A percentile compares a stretch with the other conserved stretches of the same genome.
Evolutionary conservation across 2,797 vertebrate species (phyloP).

Genomic region (Meriones psammophilus): DNA sequence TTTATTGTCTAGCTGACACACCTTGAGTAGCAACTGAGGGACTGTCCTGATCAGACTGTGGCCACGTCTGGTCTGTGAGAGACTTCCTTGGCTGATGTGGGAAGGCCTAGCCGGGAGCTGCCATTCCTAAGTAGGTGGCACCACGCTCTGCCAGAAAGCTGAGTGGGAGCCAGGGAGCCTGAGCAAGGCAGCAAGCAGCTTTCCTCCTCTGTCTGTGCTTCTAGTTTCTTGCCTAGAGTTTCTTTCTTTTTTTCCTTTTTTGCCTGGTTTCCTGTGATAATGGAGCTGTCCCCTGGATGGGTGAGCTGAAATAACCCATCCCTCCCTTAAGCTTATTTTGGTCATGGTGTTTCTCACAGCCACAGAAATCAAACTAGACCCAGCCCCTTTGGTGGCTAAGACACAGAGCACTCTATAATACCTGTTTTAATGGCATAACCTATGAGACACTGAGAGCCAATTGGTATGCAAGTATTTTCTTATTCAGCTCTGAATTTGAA

Average conservation of each 20-base stretch:
- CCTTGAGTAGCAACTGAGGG: neutral
- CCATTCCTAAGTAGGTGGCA: neutral
- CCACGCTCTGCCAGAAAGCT: neutral
- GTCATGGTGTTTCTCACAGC: neutral
- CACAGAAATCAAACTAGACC: neutral
- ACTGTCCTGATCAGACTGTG: neutral
- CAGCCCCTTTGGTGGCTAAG: neutral
- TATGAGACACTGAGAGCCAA: neutral
- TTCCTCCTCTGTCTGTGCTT: neutral
- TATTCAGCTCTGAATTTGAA: neutral
- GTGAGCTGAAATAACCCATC: neutral
- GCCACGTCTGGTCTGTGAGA: neutral
- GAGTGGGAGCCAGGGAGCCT: too few species aligned
- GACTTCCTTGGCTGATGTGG: neutral
- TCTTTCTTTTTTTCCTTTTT: too few species aligned
- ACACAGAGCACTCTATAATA: neutral
- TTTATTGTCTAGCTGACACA: too few species aligned
- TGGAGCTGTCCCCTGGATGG: neutral
- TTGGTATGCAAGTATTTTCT: neutral
- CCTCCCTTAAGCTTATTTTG: neutral
- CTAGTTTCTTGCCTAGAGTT: neutral
- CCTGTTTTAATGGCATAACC: constrained; percentile 36
- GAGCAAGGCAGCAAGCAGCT: neutral
- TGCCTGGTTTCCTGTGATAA: too few species aligned
- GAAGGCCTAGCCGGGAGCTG: neutral